Percentiles rank a stretch among this genome's conserved stretches.
phyloP scores from a whole-genome alignment of 2,113 vertebrate species.

The Pachyramphus minor region DNA sequence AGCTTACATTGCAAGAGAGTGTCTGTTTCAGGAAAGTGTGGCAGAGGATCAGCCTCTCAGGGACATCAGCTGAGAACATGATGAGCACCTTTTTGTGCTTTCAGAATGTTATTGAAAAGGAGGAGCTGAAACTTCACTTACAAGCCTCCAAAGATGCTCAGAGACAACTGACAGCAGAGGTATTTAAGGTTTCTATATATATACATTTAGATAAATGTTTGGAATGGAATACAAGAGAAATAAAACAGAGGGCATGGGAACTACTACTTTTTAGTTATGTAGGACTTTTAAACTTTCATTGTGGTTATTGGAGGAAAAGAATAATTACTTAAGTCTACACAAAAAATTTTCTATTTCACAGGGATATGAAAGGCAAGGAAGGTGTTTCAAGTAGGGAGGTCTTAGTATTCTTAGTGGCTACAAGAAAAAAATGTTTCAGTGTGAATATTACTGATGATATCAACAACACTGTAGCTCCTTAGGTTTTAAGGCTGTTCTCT shows the following conservation, averaged over 20 bases:
- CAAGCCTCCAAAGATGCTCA: slow-evolving; percentile 97
- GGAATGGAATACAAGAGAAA: neutral
- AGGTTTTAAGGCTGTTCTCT: neutral
- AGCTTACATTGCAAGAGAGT: neutral
- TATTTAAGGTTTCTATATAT: slow-evolving; percentile 20
- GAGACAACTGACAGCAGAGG: slow-evolving; percentile 93
- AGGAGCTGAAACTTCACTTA: slow-evolving; percentile 93
- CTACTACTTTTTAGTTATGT: neutral
- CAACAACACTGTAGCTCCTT: neutral
- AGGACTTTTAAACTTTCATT: neutral
- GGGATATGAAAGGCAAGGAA: neutral
- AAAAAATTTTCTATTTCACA: neutral
- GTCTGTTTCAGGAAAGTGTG: neutral
- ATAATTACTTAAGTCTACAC: neutral
- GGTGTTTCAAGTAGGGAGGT: neutral
- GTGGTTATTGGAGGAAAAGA: neutral
- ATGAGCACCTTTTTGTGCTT: slow-evolving; percentile 19
- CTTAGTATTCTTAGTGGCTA: neutral
- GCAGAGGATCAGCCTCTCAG: neutral
- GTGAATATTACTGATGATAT: neutral
- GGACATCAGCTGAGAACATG: neutral
- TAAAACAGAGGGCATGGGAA: neutral
- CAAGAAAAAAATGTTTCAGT: neutral
- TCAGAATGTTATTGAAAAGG: slow-evolving; percentile 94
- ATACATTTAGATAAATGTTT: neutral